Conservation (phyloP, 2,797 vertebrate species). For the Acrossocheilus fasciatus region DNA sequence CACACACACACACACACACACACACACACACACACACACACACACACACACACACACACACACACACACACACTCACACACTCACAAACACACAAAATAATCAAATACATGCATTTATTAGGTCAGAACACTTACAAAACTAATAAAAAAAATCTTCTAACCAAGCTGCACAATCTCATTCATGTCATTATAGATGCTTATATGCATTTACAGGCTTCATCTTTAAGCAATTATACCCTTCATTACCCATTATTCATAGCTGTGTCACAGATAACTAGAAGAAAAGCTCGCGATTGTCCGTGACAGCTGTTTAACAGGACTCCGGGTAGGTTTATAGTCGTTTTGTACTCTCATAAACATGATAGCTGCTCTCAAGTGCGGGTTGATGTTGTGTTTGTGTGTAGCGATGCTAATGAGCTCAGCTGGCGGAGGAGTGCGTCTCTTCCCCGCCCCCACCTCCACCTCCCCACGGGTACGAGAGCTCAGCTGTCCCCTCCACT, state of each 20-base stretch:
- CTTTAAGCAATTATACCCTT: background rate
- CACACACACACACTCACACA: background rate
- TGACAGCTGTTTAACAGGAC: background rate
- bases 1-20: background rate
- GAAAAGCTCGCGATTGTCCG: background rate
- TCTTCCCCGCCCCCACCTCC: conserved; percentile 31
- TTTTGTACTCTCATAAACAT: conserved; percentile 1
- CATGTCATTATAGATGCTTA: background rate
- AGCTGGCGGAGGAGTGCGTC: conserved; percentile 66
- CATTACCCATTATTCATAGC: conserved; percentile 12
- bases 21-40: background rate
- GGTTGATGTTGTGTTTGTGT: conserved; percentile 49
- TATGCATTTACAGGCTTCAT: background rate
- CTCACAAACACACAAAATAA: background rate
- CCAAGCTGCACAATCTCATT: background rate
- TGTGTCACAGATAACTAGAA: conserved; percentile 18
- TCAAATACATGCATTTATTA: background rate
- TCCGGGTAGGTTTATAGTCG: background rate
- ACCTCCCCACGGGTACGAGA: conserved; percentile 50
- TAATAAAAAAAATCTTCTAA: background rate
- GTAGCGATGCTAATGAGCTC: conserved; percentile 70
- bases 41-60: background rate
- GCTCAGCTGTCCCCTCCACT: conserved; percentile 67
- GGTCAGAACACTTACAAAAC: background rate
- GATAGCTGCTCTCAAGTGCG: background rate